Evolutionary conservation across 1,140 invertebrate genomes (phyloP).

Genomic region (Apis florea): DNA sequence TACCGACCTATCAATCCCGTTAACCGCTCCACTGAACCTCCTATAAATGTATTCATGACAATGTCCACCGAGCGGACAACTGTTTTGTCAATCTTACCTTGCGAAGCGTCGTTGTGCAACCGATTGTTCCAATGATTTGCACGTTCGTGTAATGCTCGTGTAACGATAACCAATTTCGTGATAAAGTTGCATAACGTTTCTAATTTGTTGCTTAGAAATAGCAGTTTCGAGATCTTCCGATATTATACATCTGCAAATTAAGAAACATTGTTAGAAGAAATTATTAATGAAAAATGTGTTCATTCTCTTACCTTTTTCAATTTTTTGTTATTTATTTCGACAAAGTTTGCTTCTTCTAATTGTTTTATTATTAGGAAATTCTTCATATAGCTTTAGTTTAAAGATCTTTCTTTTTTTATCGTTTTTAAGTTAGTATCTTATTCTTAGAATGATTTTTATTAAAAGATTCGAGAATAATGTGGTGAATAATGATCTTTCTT

Average conservation of each 20-base stretch:
- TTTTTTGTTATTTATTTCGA: no score
- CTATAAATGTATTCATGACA: constrained; percentile 34
- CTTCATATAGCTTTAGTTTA: no score
- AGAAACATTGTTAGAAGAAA: no score
- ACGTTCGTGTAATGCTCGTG: background rate
- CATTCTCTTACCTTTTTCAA: no score
- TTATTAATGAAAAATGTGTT: no score
- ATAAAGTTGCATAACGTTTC: background rate
- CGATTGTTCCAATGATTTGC: background rate
- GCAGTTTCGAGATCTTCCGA: background rate
- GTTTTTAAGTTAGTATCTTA: no score
- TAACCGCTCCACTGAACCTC: constrained; percentile 53
- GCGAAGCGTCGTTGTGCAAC: background rate
- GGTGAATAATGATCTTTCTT: background rate
- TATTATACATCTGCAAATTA: no score
- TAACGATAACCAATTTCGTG: background rate
- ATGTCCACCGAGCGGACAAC: constrained; percentile 25
- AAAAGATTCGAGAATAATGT: background rate
- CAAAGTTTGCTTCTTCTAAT: no score
- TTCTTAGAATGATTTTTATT: no score
- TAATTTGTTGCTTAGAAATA: no score
- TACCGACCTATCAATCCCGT: constrained; percentile 52
- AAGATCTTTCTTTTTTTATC: no score
- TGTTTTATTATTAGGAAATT: no score
- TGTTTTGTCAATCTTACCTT: background rate